These are phyloP conservation scores for Limnephilus marmoratus DNA, from an alignment of 2,888 invertebrate species.

Conservation along the genomic window DNA sequence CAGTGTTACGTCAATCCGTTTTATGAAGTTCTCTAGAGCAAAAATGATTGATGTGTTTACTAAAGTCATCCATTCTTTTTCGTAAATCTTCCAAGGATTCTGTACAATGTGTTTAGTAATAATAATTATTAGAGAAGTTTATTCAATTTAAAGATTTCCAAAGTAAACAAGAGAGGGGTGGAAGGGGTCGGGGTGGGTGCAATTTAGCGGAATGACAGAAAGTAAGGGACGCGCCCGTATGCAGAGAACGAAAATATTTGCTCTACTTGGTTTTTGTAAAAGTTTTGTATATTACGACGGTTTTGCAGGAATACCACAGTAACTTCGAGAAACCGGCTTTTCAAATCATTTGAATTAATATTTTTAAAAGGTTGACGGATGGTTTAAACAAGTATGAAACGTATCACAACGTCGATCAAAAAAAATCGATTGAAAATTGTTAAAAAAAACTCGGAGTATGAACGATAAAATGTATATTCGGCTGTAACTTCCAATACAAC, in stretches of 20 bases:
- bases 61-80: neutral
- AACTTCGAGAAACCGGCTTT: neutral
- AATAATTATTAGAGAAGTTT: neutral
- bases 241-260: neutral
- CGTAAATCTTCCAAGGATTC: neutral
- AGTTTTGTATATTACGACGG: neutral
- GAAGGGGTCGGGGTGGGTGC: neutral
- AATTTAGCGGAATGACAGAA: neutral
- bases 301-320: neutral
- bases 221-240: neutral
- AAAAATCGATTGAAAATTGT: too few species aligned
- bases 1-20: neutral
- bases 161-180: neutral
- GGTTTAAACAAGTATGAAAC: too few species aligned
- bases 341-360: neutral
- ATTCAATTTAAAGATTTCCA: neutral
- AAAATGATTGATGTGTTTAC: neutral
- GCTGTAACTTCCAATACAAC: too few species aligned
- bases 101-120: neutral
- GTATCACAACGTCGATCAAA: too few species aligned
- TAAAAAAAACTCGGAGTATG: too few species aligned
- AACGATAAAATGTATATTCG: too few species aligned
- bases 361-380: too few species aligned
- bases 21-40: neutral
- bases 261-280: neutral